Evolutionary conservation across 2,113 vertebrate species (phyloP), one percentile per base, ranked within the genome.

Genomic region (Galbula dea): DNA sequence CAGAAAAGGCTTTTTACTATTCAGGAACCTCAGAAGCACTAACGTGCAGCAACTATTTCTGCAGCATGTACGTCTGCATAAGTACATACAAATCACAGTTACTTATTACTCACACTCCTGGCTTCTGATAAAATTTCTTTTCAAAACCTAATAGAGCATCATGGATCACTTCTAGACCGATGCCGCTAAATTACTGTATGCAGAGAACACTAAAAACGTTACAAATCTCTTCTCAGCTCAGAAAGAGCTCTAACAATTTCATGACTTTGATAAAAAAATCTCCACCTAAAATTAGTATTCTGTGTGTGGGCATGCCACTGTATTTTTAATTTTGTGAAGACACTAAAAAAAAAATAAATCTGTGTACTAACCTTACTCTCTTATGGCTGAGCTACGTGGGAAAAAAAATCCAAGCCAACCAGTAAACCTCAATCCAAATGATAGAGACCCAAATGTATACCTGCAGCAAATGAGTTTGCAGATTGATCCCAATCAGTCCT

Each of bases 51-150:
- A 46, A 59, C 63, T 37, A 80, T 30, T 81, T 85, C 63, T 87
- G 55, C 71, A 72, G 67, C 23, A 37, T 3, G 59, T 78, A 51
- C 2, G 1, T n/a, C 83, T 76, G n/a, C 36, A 0, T 48, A 85
- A 84, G 30, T 52, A 81, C 29, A 21, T 11, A 52, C 9, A 76
- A 52, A 95, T 87, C 34, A 59, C 36, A 51, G 71, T 75, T 68
- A 61, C 77, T 75, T 93, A 93, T 34, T 91, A 93, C 83, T 96
- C 62, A 92, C 74, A 89, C 24, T 43, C 6, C 85, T 82, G 80
- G n/a, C 90, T 97, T 88, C 61, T 91, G 52, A 93, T 55, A 77
- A 84, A 92, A 93, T 75, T 94, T 62, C 39, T 95, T 83, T 94
- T 80, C 69, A 73, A 92, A 89, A 52, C 39, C n/a, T 94, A 97